These are phyloP conservation scores for Varecia variegata DNA, from an alignment of 2,797 vertebrate genomes.

Conservation along the genomic window DNA sequence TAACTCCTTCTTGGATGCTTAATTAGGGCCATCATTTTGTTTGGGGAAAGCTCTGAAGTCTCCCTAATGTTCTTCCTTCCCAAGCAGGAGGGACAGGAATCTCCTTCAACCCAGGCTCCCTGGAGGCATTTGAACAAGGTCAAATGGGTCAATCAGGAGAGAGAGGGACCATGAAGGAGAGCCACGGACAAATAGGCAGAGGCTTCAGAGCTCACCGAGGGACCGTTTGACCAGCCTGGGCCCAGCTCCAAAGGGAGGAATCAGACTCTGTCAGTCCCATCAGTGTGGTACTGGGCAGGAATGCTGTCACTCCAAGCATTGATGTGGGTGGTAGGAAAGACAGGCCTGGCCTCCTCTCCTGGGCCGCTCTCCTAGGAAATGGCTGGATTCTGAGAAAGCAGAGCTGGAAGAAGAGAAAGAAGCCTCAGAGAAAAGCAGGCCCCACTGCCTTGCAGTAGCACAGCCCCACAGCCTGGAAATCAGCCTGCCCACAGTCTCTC, in stretches of 20 bases:
- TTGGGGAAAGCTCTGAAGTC: background rate
- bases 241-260: background rate
- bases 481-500: background rate
- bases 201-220: background rate
- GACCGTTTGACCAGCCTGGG: background rate
- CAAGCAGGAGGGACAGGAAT: background rate
- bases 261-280: background rate
- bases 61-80: background rate
- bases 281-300: background rate
- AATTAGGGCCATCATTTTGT: background rate
- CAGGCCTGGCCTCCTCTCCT: background rate
- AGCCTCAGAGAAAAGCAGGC: background rate
- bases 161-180: background rate
- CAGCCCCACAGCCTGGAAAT: background rate
- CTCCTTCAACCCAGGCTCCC: background rate
- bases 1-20: background rate
- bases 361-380: background rate
- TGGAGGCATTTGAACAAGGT: background rate
- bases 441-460: background rate
- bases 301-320: background rate
- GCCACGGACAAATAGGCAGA: background rate
- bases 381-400: background rate
- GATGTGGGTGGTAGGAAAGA: background rate
- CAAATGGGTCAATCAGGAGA: background rate
- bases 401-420: background rate